These are phyloP conservation scores for Bombycilla garrulus DNA, from an alignment of 2,113 vertebrate species.

Conservation along the genomic window DNA sequence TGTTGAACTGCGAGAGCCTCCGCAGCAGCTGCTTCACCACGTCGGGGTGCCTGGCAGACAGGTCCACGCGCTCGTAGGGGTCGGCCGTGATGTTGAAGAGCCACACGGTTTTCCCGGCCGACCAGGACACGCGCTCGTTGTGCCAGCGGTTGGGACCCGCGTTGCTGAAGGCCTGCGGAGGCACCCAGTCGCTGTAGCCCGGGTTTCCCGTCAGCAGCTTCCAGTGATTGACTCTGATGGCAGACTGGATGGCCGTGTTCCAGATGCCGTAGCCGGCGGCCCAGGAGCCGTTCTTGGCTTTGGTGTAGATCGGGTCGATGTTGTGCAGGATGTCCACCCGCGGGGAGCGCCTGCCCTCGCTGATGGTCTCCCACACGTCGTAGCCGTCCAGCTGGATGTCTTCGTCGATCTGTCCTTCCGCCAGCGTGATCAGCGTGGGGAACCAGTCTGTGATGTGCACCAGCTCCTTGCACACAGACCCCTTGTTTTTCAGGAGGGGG, in stretches of 20 bases:
- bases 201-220: conserved; percentile 94
- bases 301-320: conserved; percentile 93
- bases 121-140: conserved; percentile 84
- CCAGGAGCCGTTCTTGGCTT: conserved; percentile 92
- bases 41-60: conserved; percentile 84
- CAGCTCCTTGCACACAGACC: conserved; percentile 85
- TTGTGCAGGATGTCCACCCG: conserved; percentile 95
- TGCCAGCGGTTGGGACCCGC: conserved; percentile 86
- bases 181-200: conserved; percentile 94
- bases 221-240: conserved; percentile 92
- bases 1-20: conserved; percentile 88
- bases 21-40: conserved; percentile 88
- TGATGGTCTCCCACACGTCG: conserved; percentile 95
- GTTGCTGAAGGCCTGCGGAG: conserved; percentile 91
- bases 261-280: conserved; percentile 92
- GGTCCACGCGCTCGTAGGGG: conserved; percentile 91
- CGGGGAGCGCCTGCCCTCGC: conserved; percentile 90
- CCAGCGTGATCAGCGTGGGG: conserved; percentile 90
- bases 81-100: conserved; percentile 96
- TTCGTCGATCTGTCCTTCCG: conserved; percentile 88
- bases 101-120: conserved; percentile 91
- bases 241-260: conserved; percentile 94
- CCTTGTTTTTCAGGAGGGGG: conserved; percentile 87
- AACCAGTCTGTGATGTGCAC: conserved; percentile 99
- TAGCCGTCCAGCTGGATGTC: conserved; percentile 89